Percentiles rank a stretch among this genome's conserved stretches.
phyloP scores from a whole-genome alignment of 2,113 vertebrate species.

The Phocoena phocoena region DNA sequence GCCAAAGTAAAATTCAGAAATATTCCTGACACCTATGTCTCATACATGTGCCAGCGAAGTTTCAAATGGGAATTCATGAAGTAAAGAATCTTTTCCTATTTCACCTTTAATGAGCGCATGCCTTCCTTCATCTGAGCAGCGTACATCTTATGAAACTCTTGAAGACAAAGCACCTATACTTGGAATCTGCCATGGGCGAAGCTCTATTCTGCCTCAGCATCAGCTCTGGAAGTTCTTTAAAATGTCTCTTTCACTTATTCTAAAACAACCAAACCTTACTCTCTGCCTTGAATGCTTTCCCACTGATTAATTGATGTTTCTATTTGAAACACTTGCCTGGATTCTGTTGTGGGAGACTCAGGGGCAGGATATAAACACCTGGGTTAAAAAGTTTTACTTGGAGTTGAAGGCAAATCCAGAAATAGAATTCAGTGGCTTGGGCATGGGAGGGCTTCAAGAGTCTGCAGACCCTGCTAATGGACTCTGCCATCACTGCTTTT shows the following conservation, averaged over 20 bases:
- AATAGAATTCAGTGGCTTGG: neutral
- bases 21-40: conserved; percentile 52
- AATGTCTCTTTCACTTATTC: neutral
- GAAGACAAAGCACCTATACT: neutral
- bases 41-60: conserved; percentile 5
- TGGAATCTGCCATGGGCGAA: neutral
- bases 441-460: neutral
- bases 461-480: neutral
- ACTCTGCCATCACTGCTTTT: neutral
- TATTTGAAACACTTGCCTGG: neutral
- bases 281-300: neutral
- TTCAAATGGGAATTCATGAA: conserved; percentile 32
- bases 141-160: neutral
- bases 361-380: neutral
- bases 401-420: neutral
- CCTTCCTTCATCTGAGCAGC: neutral
- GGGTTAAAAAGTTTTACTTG: neutral
- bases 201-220: neutral
- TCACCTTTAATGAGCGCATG: neutral
- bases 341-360: neutral
- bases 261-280: neutral
- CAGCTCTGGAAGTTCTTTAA: neutral
- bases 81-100: neutral
- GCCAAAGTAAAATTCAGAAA: conserved; percentile 64
- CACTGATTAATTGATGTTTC: neutral